Evolutionary conservation across 2,888 invertebrate species (phyloP), one percentile per base, ranked within the genome.

Genomic region (Magallana nippona): DNA sequence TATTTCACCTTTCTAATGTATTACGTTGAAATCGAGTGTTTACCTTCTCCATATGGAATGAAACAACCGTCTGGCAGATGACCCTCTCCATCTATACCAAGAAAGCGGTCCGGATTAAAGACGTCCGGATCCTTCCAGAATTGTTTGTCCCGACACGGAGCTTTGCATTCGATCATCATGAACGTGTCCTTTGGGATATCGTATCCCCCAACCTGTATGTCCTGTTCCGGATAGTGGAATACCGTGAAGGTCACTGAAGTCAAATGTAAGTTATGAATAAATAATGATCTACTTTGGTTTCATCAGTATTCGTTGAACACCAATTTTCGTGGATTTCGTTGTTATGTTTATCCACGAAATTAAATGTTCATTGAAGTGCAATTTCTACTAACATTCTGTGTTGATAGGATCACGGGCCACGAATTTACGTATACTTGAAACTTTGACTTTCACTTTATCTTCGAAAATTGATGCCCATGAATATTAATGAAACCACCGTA

Each of bases 211-310:
- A 71, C 11, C 71, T 19, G 22, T 10, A 71, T 71, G 27, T 71
- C 71, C 71, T 71, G 71, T 27, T 71, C 71, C 15, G 71, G 71
- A 71, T 17, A 71, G 10, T 71, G 71, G 15, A 71, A 71, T 71
- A 32, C 27, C 11, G 71, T 71, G 27, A 71, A 71, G 27, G 71
- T 27, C 27, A 71, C 71, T 63, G 13, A 27, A 27, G 13, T 2
- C 11, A 15, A 63, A 22, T 60, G n/a, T n/a, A 2, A 60, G 1
- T n/a, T 8, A 60, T 17, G 60, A 60, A 60, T n/a, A 1, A 44
- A 44, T 44, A 44, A 44, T 8, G 44, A 44, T 27, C 27, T 44
- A 8, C n/a, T n/a, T n/a, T n/a, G n/a, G n/a, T n/a, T n/a, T n/a
- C n/a, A n/a, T n/a, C n/a, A n/a, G n/a, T n/a, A n/a, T n/a, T n/a